phyloP scores from a whole-genome alignment of 2,797 vertebrate species.

The Etheostoma perlongum region DNA sequence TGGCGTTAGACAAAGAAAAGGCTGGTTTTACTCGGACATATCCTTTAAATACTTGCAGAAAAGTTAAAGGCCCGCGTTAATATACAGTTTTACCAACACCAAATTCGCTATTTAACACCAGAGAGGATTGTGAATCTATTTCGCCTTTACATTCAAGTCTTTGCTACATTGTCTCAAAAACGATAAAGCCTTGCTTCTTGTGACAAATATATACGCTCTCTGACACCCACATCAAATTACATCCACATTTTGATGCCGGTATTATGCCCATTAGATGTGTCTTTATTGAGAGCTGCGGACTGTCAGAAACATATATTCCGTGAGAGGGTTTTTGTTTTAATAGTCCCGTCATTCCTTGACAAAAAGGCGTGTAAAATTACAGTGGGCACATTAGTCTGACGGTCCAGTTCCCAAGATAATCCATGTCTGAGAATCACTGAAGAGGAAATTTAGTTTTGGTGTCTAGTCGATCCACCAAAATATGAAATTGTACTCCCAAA shows the following conservation, averaged over 20 bases:
- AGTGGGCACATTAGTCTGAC: constrained; percentile 58
- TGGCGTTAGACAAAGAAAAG: constrained; percentile 82
- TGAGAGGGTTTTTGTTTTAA: constrained; percentile 51
- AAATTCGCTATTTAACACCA: constrained; percentile 3
- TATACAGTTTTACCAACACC: background rate
- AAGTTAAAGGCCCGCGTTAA: background rate
- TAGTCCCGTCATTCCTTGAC: constrained; percentile 65
- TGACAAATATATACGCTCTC: constrained; percentile 13
- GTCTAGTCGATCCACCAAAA: constrained; percentile 75
- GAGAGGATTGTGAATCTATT: background rate
- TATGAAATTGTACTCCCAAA: constrained; percentile 73
- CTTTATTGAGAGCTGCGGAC: constrained; percentile 71
- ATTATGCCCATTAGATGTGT: constrained; percentile 53
- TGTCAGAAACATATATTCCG: constrained; percentile 74
- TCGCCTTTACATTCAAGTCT: background rate
- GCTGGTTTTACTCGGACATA: background rate
- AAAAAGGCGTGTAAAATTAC: constrained; percentile 56
- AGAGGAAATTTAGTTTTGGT: constrained; percentile 69
- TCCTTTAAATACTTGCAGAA: background rate
- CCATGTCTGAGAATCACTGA: constrained; percentile 68
- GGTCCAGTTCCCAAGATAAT: constrained; percentile 77
- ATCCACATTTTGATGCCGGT: constrained; percentile 68
- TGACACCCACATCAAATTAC: constrained; percentile 43
- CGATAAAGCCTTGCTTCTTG: constrained; percentile 28
- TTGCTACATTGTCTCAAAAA: background rate